Evolutionary conservation across 2,113 vertebrate genomes (phyloP), one percentile per base, ranked within the genome.

Genomic region (Psittacus erithacus): DNA sequence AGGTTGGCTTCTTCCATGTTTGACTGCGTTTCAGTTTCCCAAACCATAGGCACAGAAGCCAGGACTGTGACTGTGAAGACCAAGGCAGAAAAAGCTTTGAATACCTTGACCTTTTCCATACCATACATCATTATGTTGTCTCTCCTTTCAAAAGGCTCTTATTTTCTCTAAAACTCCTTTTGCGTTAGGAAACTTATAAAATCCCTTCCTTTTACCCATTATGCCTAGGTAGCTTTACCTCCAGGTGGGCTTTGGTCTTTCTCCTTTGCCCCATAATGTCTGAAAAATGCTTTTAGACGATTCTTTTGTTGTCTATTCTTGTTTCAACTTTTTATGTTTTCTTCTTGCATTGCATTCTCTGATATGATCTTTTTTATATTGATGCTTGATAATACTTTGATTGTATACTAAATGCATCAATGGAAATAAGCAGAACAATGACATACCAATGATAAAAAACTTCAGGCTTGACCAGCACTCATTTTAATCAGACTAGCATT

Each of bases 401-500:
- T 69, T 55, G 7, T 28, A 44, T 60, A 25, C 13, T 68, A 35
- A 81, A 67, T 49, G 23, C 33, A 49, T 52, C 47, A 81, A 12
- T 24, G 6, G 25, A 83, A 85, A 55, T 85, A 46, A 92, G 16
- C 62, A 92, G 35, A 83, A 89, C 18, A 85, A 82, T 39, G 29
- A 59, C 60, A 43, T 11, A 38, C 19, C 86, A 88, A 92, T 29
- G 69, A 69, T 44, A 63, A 85, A 88, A 91, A 83, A 68, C 69
- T n/a, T 70, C 44, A 33, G 68, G 64, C 60, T 82, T 81, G 92
- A 63, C 70, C 86, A 86, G 64, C 10, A 71, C 10, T 94, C 67
- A 74, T 92, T 92, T 96, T 90, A 88, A 95, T 86, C n/a, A 91
- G 63, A 77, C 80, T 73, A 81, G 12, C 29, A 91, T 82, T 95